Percentiles rank a stretch among this genome's conserved stretches.
These are phyloP conservation scores for Dolichomitus sp. DNA, from an alignment of 2,888 invertebrate genomes.

Conservation along the genomic window DNA sequence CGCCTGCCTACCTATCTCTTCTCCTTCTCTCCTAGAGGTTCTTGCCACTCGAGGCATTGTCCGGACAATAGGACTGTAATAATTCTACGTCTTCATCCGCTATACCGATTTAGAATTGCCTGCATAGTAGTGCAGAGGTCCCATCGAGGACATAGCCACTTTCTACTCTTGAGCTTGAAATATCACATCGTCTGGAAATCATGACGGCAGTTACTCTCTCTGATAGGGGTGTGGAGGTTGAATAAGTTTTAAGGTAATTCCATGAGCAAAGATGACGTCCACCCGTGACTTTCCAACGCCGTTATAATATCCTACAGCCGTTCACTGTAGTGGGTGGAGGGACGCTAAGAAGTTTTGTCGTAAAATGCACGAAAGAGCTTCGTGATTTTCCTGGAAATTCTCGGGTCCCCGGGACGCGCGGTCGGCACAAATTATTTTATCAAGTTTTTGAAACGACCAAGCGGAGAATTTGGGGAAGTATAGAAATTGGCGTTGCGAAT, in stretches of 20 bases:
- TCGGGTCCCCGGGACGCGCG: constrained; percentile 8
- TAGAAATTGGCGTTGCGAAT: no score
- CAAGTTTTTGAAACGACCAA: no score
- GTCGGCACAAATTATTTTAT: constrained; percentile 67
- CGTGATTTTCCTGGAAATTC: constrained; percentile 62
- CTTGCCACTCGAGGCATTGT: constrained; percentile 29
- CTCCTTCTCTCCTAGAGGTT: neutral
- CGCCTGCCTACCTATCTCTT: neutral
- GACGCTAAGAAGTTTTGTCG: constrained; percentile 76
- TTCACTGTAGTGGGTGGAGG: constrained; percentile 3
- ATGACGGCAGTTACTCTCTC: constrained; percentile 38
- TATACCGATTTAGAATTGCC: constrained; percentile 47
- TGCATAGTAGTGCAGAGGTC: constrained; percentile 5
- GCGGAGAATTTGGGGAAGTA: no score
- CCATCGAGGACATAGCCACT: constrained; percentile 4
- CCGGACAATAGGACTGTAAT: constrained; percentile 44
- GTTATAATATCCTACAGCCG: constrained; percentile 61
- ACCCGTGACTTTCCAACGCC: constrained; percentile 69
- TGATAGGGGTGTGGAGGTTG: neutral
- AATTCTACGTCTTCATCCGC: constrained; percentile 29
- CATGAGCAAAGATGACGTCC: constrained; percentile 72
- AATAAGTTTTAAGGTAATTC: constrained; percentile 56
- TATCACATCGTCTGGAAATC: constrained; percentile 38
- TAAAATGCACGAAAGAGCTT: constrained; percentile 69
- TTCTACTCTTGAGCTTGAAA: constrained; percentile 44